phyloP scores from a whole-genome alignment of 2,888 invertebrate species.

The Acanthosepion esculentum region DNA sequence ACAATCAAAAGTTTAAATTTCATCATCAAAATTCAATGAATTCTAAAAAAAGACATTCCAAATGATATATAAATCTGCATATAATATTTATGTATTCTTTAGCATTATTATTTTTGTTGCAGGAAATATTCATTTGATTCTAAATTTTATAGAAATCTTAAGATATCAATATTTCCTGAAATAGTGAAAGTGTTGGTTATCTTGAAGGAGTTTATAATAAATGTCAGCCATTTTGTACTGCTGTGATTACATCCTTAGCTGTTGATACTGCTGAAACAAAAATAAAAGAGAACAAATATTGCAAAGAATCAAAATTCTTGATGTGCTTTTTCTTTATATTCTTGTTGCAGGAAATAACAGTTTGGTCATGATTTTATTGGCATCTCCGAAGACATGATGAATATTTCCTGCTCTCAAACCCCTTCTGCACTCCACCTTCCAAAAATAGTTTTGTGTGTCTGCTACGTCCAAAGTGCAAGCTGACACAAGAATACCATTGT shows the following conservation, averaged over 20 bases:
- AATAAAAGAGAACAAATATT: background rate
- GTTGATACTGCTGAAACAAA: background rate
- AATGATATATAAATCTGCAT: too few species aligned
- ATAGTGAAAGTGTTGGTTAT: background rate
- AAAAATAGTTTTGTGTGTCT: background rate
- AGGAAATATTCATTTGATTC: too few species aligned
- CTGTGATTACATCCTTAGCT: background rate
- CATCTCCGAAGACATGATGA: background rate
- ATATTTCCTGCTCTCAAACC: background rate
- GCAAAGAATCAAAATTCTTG: background rate
- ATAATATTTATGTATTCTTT: too few species aligned
- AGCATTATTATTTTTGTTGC: too few species aligned
- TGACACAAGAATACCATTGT: background rate
- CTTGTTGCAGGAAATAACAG: background rate
- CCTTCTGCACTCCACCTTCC: background rate
- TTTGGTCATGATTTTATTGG: conserved; percentile 33
- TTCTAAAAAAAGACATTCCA: too few species aligned
- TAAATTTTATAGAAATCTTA: too few species aligned
- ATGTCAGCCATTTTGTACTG: background rate
- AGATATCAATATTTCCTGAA: too few species aligned
- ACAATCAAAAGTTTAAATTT: background rate
- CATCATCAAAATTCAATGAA: background rate
- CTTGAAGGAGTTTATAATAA: background rate
- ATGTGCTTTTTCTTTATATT: background rate
- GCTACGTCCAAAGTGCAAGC: background rate